These are phyloP conservation scores for Aldabrachelys gigantea DNA, from an alignment of 2,113 vertebrate species.

Conservation along the genomic window DNA sequence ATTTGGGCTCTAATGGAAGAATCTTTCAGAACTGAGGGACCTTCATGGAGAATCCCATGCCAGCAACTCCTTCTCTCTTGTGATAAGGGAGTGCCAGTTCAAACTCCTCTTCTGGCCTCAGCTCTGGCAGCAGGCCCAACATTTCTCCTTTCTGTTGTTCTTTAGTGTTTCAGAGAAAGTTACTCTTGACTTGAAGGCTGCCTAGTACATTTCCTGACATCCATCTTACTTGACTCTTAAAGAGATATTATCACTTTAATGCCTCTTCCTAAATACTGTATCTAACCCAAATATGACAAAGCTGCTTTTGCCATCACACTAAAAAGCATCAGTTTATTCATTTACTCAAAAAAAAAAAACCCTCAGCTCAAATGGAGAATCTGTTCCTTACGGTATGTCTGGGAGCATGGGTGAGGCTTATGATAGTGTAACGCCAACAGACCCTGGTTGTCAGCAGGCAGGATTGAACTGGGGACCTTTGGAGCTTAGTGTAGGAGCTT, in stretches of 20 bases:
- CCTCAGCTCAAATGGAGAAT: not conserved
- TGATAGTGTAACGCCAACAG: not conserved
- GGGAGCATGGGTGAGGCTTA: not conserved
- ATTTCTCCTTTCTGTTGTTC: not conserved
- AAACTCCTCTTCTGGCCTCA: not conserved
- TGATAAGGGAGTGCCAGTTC: not conserved
- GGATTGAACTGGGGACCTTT: too few species aligned
- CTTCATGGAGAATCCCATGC: not conserved
- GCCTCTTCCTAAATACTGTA: not conserved
- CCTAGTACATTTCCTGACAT: not conserved
- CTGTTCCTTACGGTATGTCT: not conserved
- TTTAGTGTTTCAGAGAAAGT: not conserved
- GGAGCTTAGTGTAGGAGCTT: too few species aligned
- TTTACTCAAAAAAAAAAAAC: not conserved
- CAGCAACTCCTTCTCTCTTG: not conserved
- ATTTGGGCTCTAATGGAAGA: not conserved
- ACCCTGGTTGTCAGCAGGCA: too few species aligned
- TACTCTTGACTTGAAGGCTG: not conserved
- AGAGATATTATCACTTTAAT: not conserved
- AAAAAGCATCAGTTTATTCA: not conserved
- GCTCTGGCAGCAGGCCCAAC: not conserved
- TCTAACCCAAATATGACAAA: not conserved
- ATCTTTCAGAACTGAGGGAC: not conserved
- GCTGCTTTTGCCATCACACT: not conserved
- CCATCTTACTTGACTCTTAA: not conserved